phyloP scores from a whole-genome alignment of 2,113 vertebrate species.

The Bufo bufo region DNA sequence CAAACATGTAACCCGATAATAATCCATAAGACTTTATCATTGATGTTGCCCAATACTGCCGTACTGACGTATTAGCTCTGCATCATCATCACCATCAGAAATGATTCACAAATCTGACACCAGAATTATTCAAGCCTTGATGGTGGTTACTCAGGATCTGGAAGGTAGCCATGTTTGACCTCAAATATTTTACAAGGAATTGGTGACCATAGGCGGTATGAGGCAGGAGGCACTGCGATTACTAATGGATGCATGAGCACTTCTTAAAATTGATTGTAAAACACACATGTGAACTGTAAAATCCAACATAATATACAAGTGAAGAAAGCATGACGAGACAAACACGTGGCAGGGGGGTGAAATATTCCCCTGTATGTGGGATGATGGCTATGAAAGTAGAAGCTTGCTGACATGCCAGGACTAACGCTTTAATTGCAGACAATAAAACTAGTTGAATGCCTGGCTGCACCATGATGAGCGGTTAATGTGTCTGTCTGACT shows the following conservation, averaged over 20 bases:
- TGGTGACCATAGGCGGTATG: neutral
- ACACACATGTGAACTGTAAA: neutral
- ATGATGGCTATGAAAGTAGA: conserved; percentile 37
- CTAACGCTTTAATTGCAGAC: conserved; percentile 45
- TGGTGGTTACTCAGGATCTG: neutral
- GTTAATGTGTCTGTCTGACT: conserved; percentile 28
- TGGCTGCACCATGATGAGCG: conserved; percentile 12
- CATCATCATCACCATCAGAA: neutral
- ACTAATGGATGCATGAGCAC: neutral
- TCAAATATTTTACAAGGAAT: neutral
- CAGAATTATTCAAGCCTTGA: neutral
- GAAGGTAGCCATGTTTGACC: neutral
- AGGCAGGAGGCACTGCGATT: neutral
- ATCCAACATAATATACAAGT: neutral
- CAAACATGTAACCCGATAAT: neutral
- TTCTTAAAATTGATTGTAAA: neutral
- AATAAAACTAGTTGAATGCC: conserved; percentile 40
- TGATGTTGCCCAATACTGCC: neutral
- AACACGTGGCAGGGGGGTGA: neutral
- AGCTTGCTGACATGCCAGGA: conserved; percentile 46
- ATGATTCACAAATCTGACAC: neutral
- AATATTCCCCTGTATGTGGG: conserved; percentile 24
- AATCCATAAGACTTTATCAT: neutral
- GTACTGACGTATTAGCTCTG: neutral
- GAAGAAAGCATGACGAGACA: conserved; percentile 43